phyloP scores from a whole-genome alignment of 2,797 vertebrate species.

The Sandelia bainsii region DNA sequence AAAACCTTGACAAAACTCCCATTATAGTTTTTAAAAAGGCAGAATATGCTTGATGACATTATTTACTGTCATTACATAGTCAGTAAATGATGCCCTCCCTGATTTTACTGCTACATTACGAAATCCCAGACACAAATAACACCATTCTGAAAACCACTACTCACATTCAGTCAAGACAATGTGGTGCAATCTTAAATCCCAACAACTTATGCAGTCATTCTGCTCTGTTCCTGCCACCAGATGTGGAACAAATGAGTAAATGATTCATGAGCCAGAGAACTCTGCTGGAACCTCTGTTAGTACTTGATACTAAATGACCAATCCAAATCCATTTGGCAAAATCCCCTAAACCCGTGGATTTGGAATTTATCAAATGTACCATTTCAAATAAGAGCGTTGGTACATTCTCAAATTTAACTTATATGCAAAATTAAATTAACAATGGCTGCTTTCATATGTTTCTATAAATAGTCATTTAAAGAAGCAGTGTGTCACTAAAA shows the following conservation, averaged over 20 bases:
- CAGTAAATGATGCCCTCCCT: constrained; percentile 19
- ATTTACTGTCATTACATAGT: constrained; percentile 29
- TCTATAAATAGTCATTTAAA: constrained; percentile 22
- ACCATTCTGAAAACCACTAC: constrained; percentile 35
- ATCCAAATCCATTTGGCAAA: constrained; percentile 59
- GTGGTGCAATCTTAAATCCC: constrained; percentile 55
- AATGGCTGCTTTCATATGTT: constrained; percentile 31
- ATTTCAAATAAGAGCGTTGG: constrained; percentile 51
- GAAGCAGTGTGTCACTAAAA: constrained; percentile 36
- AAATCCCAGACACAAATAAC: constrained; percentile 61
- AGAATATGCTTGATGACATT: background rate
- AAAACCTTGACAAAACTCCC: background rate
- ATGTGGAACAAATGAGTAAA: constrained; percentile 71
- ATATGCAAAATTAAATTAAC: constrained; percentile 35
- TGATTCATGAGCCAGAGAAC: constrained; percentile 58
- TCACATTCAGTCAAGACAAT: constrained; percentile 42
- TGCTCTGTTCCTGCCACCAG: constrained; percentile 56
- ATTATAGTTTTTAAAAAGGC: background rate
- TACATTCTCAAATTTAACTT: constrained; percentile 35
- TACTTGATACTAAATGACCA: constrained; percentile 42
- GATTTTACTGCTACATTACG: constrained; percentile 45
- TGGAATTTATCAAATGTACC: constrained; percentile 59
- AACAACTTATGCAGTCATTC: constrained; percentile 21
- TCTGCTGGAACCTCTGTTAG: constrained; percentile 51
- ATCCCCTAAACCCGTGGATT: constrained; percentile 38